A percentile compares a stretch with the other conserved stretches of the same genome.
Evolutionary conservation across 2,113 vertebrate genomes (phyloP).

Genomic region (Ellobius talpinus): DNA sequence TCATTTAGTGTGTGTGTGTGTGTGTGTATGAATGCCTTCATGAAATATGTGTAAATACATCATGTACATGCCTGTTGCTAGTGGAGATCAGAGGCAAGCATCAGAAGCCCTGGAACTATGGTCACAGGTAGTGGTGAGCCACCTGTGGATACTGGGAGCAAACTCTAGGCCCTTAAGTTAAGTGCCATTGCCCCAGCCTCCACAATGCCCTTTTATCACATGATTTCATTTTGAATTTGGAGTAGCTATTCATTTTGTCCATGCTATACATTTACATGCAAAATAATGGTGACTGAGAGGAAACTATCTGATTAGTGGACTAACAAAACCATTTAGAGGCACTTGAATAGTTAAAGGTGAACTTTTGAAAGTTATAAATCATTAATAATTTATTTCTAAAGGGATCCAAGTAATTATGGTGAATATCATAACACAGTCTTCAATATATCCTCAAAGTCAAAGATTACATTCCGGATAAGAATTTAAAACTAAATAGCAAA

Average conservation of each 20-base stretch:
- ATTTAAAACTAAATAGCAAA: slow-evolving; percentile 4
- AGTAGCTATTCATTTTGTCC: not conserved
- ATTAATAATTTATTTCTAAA: not conserved
- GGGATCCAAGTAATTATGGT: not conserved
- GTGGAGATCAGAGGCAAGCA: not conserved
- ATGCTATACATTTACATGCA: not conserved
- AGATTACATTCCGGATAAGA: slow-evolving; percentile 8
- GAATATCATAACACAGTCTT: not conserved
- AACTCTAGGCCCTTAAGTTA: not conserved
- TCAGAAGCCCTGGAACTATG: not conserved
- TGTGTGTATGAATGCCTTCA: not conserved
- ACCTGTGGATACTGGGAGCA: not conserved
- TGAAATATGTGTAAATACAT: not conserved
- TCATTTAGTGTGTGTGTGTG: not conserved
- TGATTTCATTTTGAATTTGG: not conserved
- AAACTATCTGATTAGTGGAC: not conserved
- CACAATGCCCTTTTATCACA: not conserved
- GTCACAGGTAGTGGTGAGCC: not conserved
- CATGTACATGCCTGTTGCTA: not conserved
- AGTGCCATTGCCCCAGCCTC: not conserved
- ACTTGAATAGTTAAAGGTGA: not conserved
- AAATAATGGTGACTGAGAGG: not conserved
- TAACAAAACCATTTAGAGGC: not conserved
- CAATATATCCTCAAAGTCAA: not conserved
- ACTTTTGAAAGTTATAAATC: slow-evolving; percentile 18